These are phyloP conservation scores for Chaenogobius annularis DNA, from an alignment of 2,113 vertebrate species.

Conservation along the genomic window DNA sequence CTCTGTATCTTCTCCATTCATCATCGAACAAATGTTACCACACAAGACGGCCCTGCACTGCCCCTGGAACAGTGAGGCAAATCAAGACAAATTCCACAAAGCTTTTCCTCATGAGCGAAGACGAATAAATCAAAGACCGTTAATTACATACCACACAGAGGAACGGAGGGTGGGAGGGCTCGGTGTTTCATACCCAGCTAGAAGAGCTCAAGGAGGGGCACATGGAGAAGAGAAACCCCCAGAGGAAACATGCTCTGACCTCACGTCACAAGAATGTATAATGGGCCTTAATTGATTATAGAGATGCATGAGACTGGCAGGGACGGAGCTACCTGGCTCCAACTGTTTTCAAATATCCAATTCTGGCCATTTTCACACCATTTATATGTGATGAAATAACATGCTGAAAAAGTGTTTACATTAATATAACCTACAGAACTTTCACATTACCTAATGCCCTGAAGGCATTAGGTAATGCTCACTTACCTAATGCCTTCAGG, in stretches of 20 bases:
- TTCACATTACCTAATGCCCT: too few relatives aligned
- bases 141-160: conserved; percentile 35
- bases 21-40: neutral
- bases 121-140: conserved; percentile 30
- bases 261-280: conserved; percentile 82
- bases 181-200: conserved; percentile 15
- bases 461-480: too few relatives aligned
- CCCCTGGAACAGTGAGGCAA: neutral
- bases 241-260: conserved; percentile 77
- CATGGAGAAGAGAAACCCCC: conserved; percentile 38
- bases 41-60: neutral
- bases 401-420: too few relatives aligned
- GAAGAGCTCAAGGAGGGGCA: conserved; percentile 16
- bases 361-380: too few relatives aligned
- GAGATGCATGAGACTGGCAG: conserved; percentile 75
- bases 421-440: too few relatives aligned
- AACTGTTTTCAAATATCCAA: neutral
- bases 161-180: neutral
- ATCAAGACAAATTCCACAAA: conserved; percentile 2
- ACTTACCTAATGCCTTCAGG: too few relatives aligned
- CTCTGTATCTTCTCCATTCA: neutral
- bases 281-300: conserved; percentile 82
- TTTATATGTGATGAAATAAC: too few relatives aligned
- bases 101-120: conserved; percentile 5
- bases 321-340: neutral